phyloP scores from a whole-genome alignment of 2,888 invertebrate genomes.

The Timandra comae region DNA sequence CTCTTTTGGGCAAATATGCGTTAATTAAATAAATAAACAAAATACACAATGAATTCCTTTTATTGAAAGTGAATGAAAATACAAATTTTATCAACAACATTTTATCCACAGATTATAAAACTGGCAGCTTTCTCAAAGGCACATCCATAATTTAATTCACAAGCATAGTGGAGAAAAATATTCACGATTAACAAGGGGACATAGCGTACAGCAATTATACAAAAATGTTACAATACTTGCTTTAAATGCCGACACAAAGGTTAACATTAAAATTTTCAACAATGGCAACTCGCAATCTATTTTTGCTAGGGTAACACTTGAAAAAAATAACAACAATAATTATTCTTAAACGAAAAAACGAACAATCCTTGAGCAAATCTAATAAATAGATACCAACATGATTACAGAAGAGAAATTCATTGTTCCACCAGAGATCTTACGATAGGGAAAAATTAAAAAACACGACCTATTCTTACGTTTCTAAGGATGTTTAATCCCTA shows the following conservation, averaged over 20 bases:
- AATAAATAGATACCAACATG: constrained; percentile 19
- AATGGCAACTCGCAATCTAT: constrained; percentile 16
- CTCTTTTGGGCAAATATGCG: too few species aligned
- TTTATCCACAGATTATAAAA: constrained; percentile 42
- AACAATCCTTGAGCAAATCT: constrained; percentile 63
- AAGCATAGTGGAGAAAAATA: too few species aligned
- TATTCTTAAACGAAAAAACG: constrained; percentile 16
- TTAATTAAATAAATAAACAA: constrained; percentile 27
- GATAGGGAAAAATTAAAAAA: constrained; percentile 33
- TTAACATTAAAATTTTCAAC: constrained; percentile 9
- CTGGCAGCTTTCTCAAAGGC: constrained; percentile 53
- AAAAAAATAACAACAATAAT: constrained; percentile 15
- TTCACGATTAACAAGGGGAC: too few species aligned
- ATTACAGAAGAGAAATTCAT: constrained; percentile 45
- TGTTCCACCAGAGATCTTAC: constrained; percentile 52
- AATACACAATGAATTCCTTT: constrained; percentile 62
- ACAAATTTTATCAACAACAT: constrained; percentile 53
- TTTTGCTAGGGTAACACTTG: constrained; percentile 19
- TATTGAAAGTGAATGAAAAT: constrained; percentile 59
- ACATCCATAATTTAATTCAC: constrained; percentile 32
- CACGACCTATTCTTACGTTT: constrained; percentile 32
- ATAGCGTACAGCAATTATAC: too few species aligned
- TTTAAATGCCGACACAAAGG: constrained; percentile 13
- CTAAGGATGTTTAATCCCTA: constrained; percentile 32
- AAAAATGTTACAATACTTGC: constrained; percentile 17